These are phyloP conservation scores for Eumacrocentrus americanus DNA, from an alignment of 2,888 invertebrate species.

Conservation along the genomic window DNA sequence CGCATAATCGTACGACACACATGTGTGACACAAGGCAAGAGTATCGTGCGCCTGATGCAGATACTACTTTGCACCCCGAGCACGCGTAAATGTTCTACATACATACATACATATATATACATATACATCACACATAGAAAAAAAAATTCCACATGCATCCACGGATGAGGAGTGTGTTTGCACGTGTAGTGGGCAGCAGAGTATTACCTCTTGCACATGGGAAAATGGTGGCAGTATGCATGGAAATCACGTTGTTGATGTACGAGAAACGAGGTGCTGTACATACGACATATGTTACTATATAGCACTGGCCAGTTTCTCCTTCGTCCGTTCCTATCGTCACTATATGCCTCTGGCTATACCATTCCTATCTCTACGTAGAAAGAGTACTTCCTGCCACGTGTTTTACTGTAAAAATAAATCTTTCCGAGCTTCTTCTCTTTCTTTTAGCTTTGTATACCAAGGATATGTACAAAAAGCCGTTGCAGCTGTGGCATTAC, in stretches of 20 bases:
- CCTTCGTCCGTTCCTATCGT: background rate
- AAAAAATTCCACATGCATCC: background rate
- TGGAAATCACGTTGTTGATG: constrained; percentile 57
- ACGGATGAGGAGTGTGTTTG: background rate
- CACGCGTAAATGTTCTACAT: constrained; percentile 9
- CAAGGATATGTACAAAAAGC: background rate
- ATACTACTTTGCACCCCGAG: constrained; percentile 3
- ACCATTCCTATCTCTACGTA: background rate
- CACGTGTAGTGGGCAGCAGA: background rate
- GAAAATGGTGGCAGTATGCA: constrained; percentile 46
- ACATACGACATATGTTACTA: constrained; percentile 4
- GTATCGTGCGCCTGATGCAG: background rate
- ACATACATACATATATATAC: constrained; percentile 1
- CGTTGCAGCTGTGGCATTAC: background rate
- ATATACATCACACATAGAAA: background rate
- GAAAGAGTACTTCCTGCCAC: background rate
- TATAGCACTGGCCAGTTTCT: background rate
- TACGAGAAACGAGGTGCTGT: constrained; percentile 42
- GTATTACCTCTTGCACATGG: background rate
- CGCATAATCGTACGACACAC: constrained; percentile 34
- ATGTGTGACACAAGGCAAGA: constrained; percentile 10
- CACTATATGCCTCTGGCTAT: background rate
- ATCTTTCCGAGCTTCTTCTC: background rate
- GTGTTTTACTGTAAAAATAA: background rate
- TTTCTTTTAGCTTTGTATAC: background rate